Percentiles rank a stretch among this genome's conserved stretches.
These are phyloP conservation scores for Diorhabda carinulata DNA, from an alignment of 1,140 invertebrate genomes.

Conservation along the genomic window DNA sequence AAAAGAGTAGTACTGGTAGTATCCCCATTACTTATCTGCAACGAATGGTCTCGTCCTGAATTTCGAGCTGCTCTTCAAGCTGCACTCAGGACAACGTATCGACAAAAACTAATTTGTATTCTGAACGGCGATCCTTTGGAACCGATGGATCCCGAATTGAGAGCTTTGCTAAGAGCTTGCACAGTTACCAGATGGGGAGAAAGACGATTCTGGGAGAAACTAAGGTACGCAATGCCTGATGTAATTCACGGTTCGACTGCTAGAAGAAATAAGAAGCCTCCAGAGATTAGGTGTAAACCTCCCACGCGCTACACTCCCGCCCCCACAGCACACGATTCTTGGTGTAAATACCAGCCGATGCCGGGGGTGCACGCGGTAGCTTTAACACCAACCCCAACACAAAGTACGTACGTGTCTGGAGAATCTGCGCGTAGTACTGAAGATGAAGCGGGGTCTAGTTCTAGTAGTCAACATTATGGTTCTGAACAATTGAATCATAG, in stretches of 20 bases:
- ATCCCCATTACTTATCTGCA: constrained; percentile 68
- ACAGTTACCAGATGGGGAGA: constrained; percentile 82
- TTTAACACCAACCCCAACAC: constrained; percentile 59
- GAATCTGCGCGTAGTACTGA: constrained; percentile 57
- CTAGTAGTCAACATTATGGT: constrained; percentile 49
- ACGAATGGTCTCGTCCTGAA: constrained; percentile 70
- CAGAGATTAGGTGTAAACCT: constrained; percentile 46
- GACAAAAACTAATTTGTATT: constrained; percentile 71
- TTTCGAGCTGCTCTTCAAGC: constrained; percentile 68
- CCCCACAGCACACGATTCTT: constrained; percentile 54
- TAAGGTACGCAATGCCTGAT: constrained; percentile 84
- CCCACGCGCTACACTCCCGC: constrained; percentile 54
- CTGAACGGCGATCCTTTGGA: constrained; percentile 60
- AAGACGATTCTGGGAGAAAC: constrained; percentile 84
- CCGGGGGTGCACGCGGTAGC: constrained; percentile 45
- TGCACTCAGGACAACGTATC: constrained; percentile 68
- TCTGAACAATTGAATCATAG: constrained; percentile 48
- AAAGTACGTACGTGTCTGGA: constrained; percentile 61
- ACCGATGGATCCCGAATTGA: constrained; percentile 74
- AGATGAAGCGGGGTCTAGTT: constrained; percentile 58
- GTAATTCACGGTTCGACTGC: constrained; percentile 40
- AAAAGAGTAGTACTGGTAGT: constrained; percentile 68
- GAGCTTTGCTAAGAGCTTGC: constrained; percentile 77
- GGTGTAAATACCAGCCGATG: constrained; percentile 50
- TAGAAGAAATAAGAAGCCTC: constrained; percentile 43